A percentile compares a stretch with the other conserved stretches of the same genome.
These are phyloP conservation scores for Sitobion miscanthi DNA, from an alignment of 1,140 invertebrate species.

Conservation along the genomic window DNA sequence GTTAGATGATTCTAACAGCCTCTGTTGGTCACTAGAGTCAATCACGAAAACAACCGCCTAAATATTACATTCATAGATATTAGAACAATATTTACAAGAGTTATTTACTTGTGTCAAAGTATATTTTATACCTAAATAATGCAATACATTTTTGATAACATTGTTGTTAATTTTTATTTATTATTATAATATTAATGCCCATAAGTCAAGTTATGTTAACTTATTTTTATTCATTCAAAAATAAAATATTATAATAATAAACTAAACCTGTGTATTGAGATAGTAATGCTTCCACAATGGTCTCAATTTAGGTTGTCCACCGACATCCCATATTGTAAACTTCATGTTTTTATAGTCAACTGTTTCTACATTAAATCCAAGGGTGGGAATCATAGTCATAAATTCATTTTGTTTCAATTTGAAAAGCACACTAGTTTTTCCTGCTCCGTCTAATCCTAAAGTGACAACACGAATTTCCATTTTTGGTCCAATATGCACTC, in stretches of 20 bases:
- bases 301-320: slow-evolving; percentile 68
- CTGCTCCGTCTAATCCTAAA: slow-evolving; percentile 67
- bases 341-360: slow-evolving; percentile 69
- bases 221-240: not conserved
- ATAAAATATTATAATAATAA: not conserved
- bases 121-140: not conserved
- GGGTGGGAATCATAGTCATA: slow-evolving; percentile 66
- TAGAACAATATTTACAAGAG: not conserved
- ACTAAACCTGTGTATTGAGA: slow-evolving; percentile 65
- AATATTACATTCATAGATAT: slow-evolving; percentile 43
- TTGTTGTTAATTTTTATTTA: not conserved
- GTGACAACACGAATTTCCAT: slow-evolving; percentile 72
- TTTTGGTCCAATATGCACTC: slow-evolving; percentile 72
- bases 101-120: not conserved
- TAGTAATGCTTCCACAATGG: slow-evolving; percentile 71
- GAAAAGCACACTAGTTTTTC: slow-evolving; percentile 72
- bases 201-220: not conserved
- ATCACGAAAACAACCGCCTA: slow-evolving; percentile 68
- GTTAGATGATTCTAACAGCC: slow-evolving; percentile 66
- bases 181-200: no score
- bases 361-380: slow-evolving; percentile 71
- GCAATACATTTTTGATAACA: not conserved
- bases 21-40: slow-evolving; percentile 65
- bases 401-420: slow-evolving; percentile 70
- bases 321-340: slow-evolving; percentile 71